Evolutionary conservation across 2,113 vertebrate genomes (phyloP).

Genomic region (Terrapene triunguis): DNA sequence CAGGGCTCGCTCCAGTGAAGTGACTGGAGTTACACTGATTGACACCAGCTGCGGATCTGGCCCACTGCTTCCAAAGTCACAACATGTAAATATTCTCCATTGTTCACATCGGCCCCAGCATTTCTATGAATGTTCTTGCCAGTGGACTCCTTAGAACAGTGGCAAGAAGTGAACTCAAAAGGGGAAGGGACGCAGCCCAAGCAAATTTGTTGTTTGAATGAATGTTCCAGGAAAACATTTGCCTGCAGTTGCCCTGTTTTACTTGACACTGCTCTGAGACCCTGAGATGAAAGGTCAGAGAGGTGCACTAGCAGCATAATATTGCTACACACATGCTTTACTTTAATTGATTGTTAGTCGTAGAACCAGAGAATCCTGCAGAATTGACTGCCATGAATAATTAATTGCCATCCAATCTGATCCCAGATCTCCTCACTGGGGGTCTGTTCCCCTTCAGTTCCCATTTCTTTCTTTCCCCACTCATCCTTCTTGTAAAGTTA

Average conservation of each 20-base stretch:
- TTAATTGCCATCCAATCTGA: background rate
- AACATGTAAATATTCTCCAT: background rate
- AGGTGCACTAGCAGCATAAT: rapidly evolving
- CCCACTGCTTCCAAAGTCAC: background rate
- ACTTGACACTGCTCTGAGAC: rapidly evolving
- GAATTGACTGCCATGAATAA: background rate
- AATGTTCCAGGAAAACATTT: too few species aligned
- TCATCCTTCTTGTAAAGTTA: background rate
- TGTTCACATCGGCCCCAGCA: background rate
- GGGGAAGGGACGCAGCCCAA: too few species aligned
- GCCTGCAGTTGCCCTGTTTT: background rate
- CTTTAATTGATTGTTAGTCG: background rate
- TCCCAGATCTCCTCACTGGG: background rate
- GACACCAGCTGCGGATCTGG: background rate
- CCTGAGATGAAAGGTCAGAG: background rate
- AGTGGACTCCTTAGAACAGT: background rate
- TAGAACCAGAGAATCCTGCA: background rate
- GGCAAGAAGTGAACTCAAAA: too few species aligned
- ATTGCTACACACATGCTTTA: rapidly evolving
- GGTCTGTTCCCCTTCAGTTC: background rate
- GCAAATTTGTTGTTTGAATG: too few species aligned
- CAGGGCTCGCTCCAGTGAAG: background rate
- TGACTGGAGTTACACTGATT: background rate
- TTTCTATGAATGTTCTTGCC: background rate
- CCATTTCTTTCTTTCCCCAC: rapidly evolving